Evolutionary conservation across 2,888 invertebrate genomes (phyloP).

Genomic region (Argynnis bischoffii): DNA sequence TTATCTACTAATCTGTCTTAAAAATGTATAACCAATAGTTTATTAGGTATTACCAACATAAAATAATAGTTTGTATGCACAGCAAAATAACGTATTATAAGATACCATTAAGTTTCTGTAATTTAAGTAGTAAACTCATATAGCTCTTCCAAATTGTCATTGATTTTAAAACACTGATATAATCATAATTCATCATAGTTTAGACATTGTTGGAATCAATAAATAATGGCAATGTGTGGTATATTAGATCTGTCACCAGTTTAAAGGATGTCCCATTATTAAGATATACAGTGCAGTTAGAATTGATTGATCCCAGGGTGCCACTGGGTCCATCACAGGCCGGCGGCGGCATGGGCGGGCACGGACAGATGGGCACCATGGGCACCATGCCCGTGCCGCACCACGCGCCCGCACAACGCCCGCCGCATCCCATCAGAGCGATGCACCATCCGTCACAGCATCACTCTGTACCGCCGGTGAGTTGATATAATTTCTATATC

Average conservation of each 20-base stretch:
- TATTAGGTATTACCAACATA: too few species aligned
- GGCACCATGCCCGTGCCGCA: constrained; percentile 60
- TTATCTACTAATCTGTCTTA: not conserved
- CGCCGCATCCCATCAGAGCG: constrained; percentile 69
- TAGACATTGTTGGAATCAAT: too few species aligned
- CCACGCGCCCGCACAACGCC: constrained; percentile 61
- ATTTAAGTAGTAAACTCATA: too few species aligned
- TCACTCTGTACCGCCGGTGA: constrained; percentile 67
- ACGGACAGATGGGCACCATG: constrained; percentile 63
- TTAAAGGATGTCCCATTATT: not conserved
- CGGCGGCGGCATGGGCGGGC: constrained; percentile 62
- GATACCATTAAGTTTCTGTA: too few species aligned
- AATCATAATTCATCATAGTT: too few species aligned
- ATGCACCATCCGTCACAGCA: constrained; percentile 72
- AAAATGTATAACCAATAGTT: not conserved
- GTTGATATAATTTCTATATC: constrained; percentile 27
- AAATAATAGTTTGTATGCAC: too few species aligned
- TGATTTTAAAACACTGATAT: too few species aligned
- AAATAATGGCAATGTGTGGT: too few species aligned
- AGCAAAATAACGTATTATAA: too few species aligned
- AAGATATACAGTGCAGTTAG: constrained; percentile 30
- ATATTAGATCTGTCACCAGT: too few species aligned
- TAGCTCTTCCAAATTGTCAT: too few species aligned
- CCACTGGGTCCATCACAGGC: constrained; percentile 65
- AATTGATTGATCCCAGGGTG: constrained; percentile 53